Evolutionary conservation across 2,888 invertebrate genomes (phyloP).

Genomic region (Melanostoma mellinum): DNA sequence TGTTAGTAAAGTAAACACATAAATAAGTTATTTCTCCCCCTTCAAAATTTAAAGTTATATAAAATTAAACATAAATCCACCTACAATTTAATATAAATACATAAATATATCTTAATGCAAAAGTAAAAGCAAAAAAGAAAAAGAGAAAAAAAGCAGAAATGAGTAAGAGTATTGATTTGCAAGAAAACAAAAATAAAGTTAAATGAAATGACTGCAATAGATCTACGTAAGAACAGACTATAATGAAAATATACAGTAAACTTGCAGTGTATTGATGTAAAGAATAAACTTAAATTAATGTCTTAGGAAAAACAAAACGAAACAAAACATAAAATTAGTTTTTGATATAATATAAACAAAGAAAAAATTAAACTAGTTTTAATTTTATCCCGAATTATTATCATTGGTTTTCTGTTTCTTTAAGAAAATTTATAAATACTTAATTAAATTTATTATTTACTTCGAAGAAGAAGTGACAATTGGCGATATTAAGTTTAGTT

Average conservation of each 20-base stretch:
- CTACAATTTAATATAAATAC: constrained; percentile 68
- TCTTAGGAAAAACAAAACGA: constrained; percentile 44
- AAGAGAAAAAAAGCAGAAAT: constrained; percentile 20
- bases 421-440: constrained; percentile 66
- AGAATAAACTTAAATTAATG: constrained; percentile 66
- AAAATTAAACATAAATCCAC: constrained; percentile 70
- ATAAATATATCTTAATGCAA: constrained; percentile 57
- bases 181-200: constrained; percentile 26
- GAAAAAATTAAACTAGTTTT: constrained; percentile 56
- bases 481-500: constrained; percentile 68
- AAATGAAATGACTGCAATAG: constrained; percentile 65
- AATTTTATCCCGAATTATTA: constrained; percentile 42
- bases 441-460: constrained; percentile 38
- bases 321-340: constrained; percentile 60
- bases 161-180: constrained; percentile 53
- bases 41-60: constrained; percentile 36
- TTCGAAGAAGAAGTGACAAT: constrained; percentile 50
- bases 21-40: constrained; percentile 75
- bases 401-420: constrained; percentile 48
- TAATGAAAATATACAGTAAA: constrained; percentile 52
- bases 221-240: constrained; percentile 47
- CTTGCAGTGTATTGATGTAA: constrained; percentile 66
- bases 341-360: constrained; percentile 61
- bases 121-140: constrained; percentile 40
- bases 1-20: constrained; percentile 82